Evolutionary conservation across 2,888 invertebrate species (phyloP).

Genomic region (Ophion obscuratus): DNA sequence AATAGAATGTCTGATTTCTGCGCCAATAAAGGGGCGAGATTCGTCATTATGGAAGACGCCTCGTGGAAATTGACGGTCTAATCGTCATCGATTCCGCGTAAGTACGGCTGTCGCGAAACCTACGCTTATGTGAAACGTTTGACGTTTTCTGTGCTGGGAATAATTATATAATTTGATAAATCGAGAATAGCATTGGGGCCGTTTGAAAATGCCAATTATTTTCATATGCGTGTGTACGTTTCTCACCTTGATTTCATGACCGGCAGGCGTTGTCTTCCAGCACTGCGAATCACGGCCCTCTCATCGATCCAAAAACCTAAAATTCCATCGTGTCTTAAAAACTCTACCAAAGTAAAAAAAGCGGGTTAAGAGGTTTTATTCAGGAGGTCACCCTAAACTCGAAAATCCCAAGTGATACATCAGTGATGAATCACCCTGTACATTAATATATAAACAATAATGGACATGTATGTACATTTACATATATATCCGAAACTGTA

Average conservation of each 20-base stretch:
- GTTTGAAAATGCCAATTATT: not conserved
- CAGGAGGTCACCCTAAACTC: not conserved
- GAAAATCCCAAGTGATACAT: not conserved
- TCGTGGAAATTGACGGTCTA: not conserved
- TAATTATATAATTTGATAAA: not conserved
- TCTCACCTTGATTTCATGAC: too few relatives aligned
- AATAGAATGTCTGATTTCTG: not conserved
- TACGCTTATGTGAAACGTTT: not conserved
- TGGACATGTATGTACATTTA: slow-evolving; percentile 20
- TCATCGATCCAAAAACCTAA: not conserved
- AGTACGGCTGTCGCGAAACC: not conserved
- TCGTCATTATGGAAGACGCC: too few relatives aligned
- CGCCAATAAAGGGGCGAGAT: too few relatives aligned
- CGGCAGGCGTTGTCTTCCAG: not conserved
- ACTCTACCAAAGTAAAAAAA: not conserved
- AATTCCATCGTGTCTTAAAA: not conserved
- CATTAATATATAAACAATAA: slow-evolving; percentile 20
- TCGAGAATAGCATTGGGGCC: not conserved
- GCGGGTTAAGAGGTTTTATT: not conserved
- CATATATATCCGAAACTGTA: slow-evolving; percentile 26
- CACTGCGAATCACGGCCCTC: not conserved
- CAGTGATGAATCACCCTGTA: not conserved
- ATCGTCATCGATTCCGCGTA: not conserved
- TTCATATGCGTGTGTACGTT: too few relatives aligned
- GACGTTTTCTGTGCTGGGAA: not conserved